Evolutionary conservation across 2,888 invertebrate species (phyloP).

Genomic region (Mythimna ferrago): DNA sequence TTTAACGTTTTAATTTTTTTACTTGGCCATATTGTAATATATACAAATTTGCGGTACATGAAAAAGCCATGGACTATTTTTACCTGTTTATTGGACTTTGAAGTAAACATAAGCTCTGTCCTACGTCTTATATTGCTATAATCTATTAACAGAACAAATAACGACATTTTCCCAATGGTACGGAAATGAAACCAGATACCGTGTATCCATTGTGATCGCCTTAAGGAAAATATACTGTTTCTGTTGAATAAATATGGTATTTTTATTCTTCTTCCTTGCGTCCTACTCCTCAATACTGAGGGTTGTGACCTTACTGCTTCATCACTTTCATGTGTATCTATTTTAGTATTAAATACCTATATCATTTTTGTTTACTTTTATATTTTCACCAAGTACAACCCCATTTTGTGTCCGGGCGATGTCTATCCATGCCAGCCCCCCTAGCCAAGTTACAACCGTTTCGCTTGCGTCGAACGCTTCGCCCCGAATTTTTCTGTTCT

Average conservation of each 20-base stretch:
- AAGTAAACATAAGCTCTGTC: slow-evolving; percentile 1
- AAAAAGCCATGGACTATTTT: background rate
- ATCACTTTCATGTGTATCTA: too few species aligned
- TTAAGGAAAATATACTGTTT: background rate
- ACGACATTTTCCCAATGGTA: slow-evolving; percentile 13
- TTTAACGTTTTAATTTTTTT: too few species aligned
- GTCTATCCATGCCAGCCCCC: too few species aligned
- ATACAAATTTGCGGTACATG: slow-evolving; percentile 1
- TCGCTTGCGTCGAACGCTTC: too few species aligned
- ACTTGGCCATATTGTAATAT: background rate
- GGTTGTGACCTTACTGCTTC: too few species aligned
- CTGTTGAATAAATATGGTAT: background rate
- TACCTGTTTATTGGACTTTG: background rate
- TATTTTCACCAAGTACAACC: too few species aligned
- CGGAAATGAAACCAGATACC: slow-evolving; percentile 33
- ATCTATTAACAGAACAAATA: slow-evolving; percentile 28
- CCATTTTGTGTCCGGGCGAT: too few species aligned
- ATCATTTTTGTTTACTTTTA: too few species aligned
- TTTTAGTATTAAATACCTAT: too few species aligned
- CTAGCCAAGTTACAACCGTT: too few species aligned
- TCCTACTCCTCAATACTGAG: too few species aligned
- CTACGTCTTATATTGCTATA: background rate
- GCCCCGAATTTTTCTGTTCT: too few species aligned
- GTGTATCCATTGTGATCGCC: background rate
- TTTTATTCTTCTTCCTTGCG: background rate